phyloP scores from a whole-genome alignment of 2,888 invertebrate genomes.

The Amaurobius ferox region DNA sequence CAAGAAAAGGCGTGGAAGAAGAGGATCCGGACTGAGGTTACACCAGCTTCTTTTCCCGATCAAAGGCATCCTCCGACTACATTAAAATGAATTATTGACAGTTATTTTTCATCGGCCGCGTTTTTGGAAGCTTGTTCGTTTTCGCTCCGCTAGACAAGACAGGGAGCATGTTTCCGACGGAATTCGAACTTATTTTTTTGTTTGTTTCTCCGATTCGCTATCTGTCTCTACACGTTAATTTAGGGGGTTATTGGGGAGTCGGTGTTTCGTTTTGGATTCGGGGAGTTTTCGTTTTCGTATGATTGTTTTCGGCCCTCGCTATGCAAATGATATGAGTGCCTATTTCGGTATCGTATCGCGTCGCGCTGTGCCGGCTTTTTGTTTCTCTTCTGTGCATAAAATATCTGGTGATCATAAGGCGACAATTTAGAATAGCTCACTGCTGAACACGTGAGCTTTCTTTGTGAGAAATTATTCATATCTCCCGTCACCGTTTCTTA shows the following conservation, averaged over 20 bases:
- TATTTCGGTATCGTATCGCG: neutral
- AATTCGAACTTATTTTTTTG: slow-evolving; percentile 1
- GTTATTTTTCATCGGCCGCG: slow-evolving; percentile 69
- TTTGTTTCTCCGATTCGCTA: slow-evolving; percentile 28
- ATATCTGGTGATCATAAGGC: neutral
- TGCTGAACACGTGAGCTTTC: neutral
- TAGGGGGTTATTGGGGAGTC: slow-evolving; percentile 59
- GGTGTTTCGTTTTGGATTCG: slow-evolving; percentile 16
- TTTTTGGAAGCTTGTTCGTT: slow-evolving; percentile 59
- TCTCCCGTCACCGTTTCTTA: too few relatives aligned
- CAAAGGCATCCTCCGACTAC: slow-evolving; percentile 67
- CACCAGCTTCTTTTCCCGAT: slow-evolving; percentile 61
- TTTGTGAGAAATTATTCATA: too few relatives aligned
- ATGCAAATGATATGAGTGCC: slow-evolving; percentile 52
- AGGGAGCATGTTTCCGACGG: slow-evolving; percentile 22
- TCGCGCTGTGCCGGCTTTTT: neutral
- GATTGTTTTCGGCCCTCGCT: slow-evolving; percentile 42
- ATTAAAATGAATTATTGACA: slow-evolving; percentile 73
- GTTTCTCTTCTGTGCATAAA: neutral
- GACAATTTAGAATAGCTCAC: neutral
- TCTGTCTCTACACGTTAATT: slow-evolving; percentile 67
- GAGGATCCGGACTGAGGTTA: slow-evolving; percentile 46
- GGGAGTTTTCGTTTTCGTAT: slow-evolving; percentile 6
- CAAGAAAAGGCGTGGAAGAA: neutral
- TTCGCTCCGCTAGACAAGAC: slow-evolving; percentile 40